Evolutionary conservation across 1,140 invertebrate species (phyloP).

Genomic region (Battus philenor): DNA sequence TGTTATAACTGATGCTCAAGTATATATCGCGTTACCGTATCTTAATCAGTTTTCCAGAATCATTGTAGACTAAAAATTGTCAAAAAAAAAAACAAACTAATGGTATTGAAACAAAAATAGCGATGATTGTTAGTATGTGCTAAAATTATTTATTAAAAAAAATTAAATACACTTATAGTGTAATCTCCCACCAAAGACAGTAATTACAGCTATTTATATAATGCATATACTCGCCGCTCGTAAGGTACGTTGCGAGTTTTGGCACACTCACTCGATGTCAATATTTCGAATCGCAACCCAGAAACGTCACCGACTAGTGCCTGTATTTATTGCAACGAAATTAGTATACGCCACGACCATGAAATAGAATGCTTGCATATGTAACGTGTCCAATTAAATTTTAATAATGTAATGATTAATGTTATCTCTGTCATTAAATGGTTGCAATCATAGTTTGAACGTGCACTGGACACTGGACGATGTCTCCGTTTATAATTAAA

Average conservation of each 20-base stretch:
- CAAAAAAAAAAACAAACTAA: too few species aligned
- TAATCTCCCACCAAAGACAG: too few species aligned
- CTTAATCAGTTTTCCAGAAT: too few species aligned
- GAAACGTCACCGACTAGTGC: conserved; percentile 58
- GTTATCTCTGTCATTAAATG: conserved; percentile 6
- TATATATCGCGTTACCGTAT: too few species aligned
- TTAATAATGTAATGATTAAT: conserved; percentile 27
- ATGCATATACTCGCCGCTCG: background rate
- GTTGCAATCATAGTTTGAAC: conserved; percentile 3
- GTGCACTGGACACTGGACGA: background rate
- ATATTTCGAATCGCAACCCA: conserved; percentile 67
- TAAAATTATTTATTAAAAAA: too few species aligned
- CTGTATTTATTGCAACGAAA: conserved; percentile 61
- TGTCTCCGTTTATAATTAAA: too few species aligned
- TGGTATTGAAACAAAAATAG: too few species aligned
- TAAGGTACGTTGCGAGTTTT: conserved; percentile 34
- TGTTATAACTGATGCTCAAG: too few species aligned
- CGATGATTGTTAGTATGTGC: too few species aligned
- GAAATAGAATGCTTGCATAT: conserved; percentile 29
- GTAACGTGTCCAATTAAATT: conserved; percentile 14
- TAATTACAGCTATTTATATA: too few species aligned
- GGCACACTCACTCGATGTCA: conserved; percentile 55
- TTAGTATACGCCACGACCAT: conserved; percentile 50
- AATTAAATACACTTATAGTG: too few species aligned
- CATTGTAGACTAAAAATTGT: too few species aligned